Base-by-base conservation (phyloP, 2,888 invertebrate genomes). In the Melieria omissa region DNA sequence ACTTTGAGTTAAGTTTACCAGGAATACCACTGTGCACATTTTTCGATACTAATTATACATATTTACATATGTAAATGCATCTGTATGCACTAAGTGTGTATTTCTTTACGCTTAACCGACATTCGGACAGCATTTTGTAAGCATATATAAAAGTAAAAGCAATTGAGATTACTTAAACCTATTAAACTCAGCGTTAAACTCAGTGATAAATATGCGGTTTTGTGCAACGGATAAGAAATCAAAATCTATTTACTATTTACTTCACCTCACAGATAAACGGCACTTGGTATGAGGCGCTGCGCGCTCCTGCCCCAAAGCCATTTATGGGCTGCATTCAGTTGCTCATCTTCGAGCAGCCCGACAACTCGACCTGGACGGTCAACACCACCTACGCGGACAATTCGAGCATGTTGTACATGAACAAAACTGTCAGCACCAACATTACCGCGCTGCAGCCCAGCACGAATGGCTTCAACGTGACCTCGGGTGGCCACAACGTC, bases 301-400 rank as follows among this genome's bases (percentile, higher is more conserved):
- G 73, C 4, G 73, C 65, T 8, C 72, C 70, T n/a, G 47, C n/a
- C 5, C 44, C 73, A 5, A n/a, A 74, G 69, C 5, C 73, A 4
- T 16, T 49, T n/a, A 3, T 61, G 29, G 42, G 8, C 5, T 29
- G 29, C 29, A 29, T 29, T 29, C 29, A 29, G 29, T 3, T 29
- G 29, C 4, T 67, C 8, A n/a, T 73, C 7, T 10, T 70, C 1
- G 2, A 44, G 12, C 12, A n/a, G 2, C 1, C 29, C 29, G 29
- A 29, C 29, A 54, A 10, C 0, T 47, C 74, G 5, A 74, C 69
- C 64, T 76, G 82, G 7, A 57, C 63, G 5, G 75, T 78, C 9
- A 57, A 73, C 0, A 75, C 78, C 2, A 83, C 82, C 5, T 83
- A 81, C 55, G 73, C 58, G 71, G 79, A 77, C 45, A 73, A 73